Conservation (phyloP, 2,797 vertebrate species). For the Myotis myotis region DNA sequence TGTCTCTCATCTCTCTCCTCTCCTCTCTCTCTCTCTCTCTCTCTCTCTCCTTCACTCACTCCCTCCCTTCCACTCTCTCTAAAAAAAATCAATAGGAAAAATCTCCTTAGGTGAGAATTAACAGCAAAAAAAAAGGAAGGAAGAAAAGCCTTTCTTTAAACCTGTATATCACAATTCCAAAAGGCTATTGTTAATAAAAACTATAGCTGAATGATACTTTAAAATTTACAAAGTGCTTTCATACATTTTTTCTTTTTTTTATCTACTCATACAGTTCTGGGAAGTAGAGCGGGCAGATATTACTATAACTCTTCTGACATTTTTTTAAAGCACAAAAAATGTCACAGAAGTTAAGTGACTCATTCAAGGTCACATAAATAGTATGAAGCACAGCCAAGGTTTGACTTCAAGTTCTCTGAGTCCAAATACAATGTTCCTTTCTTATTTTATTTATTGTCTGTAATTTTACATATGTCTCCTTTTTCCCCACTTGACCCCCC, state of each 20-base stretch:
- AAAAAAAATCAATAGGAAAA: no score
- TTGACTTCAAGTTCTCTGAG: constrained; percentile 39
- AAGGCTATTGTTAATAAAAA: constrained; percentile 42
- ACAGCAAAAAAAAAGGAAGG: no score
- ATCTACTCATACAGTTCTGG: neutral
- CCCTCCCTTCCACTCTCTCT: no score
- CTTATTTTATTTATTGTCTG: no score
- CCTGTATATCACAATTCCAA: neutral
- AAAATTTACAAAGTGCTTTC: constrained; percentile 16
- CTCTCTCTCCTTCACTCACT: no score
- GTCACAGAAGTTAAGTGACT: neutral
- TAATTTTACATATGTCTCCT: no score
- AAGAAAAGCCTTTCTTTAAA: neutral
- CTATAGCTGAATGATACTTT: neutral
- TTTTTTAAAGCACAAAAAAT: neutral
- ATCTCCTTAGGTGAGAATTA: no score
- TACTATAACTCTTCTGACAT: neutral
- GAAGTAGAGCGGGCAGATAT: neutral
- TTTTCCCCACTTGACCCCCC: no score
- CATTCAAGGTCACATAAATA: constrained; percentile 14
- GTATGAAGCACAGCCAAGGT: constrained; percentile 17
- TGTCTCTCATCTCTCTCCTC: no score
- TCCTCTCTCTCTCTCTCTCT: no score
- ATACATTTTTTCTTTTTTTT: neutral
- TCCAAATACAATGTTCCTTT: constrained; percentile 17